Percentiles rank a stretch among this genome's conserved stretches.
These are phyloP conservation scores for Champsocephalus gunnari DNA, from an alignment of 2,797 vertebrate species.

Conservation along the genomic window DNA sequence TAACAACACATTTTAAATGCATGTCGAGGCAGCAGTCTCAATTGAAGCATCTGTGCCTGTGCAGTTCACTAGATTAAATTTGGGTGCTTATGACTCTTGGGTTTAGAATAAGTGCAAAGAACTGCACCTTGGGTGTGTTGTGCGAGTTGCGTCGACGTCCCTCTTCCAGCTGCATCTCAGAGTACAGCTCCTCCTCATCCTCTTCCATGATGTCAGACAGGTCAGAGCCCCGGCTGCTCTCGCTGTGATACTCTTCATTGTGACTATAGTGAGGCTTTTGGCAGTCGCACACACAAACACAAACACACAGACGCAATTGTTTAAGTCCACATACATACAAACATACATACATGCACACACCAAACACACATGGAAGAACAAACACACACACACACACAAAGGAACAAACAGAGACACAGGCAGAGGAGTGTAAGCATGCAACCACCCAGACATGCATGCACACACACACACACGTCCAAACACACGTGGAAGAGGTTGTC, in stretches of 20 bases:
- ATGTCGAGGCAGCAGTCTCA: conserved; percentile 75
- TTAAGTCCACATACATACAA: conserved; percentile 74
- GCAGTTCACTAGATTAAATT: conserved; percentile 65
- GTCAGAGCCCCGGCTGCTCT: conserved; percentile 98
- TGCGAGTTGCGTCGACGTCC: conserved; percentile 92
- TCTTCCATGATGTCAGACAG: conserved; percentile 99
- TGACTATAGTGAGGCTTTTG: conserved; percentile 92
- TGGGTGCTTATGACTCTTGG: conserved; percentile 57
- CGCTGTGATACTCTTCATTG: conserved; percentile 94
- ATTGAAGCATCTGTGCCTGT: conserved; percentile 77
- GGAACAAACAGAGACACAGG: conserved; percentile 40
- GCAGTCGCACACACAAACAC: conserved; percentile 70
- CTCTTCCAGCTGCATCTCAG: conserved; percentile 97
- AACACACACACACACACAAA: conserved; percentile 33
- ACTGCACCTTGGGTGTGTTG: conserved; percentile 92
- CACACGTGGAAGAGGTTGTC: conserved; percentile 42
- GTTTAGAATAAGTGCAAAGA: conserved; percentile 75
- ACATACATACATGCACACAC: conserved; percentile 56
- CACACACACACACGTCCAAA: conserved; percentile 13
- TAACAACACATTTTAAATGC: conserved; percentile 54
- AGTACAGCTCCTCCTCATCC: conserved; percentile 98
- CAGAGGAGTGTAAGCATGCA: conserved; percentile 63
- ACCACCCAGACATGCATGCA: conserved; percentile 56
- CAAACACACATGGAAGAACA: conserved; percentile 60
- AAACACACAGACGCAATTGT: conserved; percentile 78